Percentiles rank a stretch among this genome's conserved stretches.
These are phyloP conservation scores for Scaptomyza polygonia DNA, from an alignment of 2,888 invertebrate species.

Conservation along the genomic window DNA sequence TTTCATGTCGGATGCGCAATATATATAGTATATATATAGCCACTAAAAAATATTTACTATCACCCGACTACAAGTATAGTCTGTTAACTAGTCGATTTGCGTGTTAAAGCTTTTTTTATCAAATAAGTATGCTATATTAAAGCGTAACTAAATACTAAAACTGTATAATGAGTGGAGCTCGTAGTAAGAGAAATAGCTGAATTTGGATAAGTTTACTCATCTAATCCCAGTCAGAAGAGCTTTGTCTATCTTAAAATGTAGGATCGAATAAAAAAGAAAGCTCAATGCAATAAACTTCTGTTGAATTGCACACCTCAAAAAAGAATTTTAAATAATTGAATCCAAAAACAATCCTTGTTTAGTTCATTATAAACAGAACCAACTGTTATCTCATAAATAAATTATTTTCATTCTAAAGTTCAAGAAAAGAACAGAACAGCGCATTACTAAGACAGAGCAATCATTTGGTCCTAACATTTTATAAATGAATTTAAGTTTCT, in stretches of 20 bases:
- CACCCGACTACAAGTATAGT: constrained; percentile 20
- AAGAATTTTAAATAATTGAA: too few species aligned
- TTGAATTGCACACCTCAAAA: too few species aligned
- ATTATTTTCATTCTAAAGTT: too few species aligned
- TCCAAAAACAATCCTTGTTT: too few species aligned
- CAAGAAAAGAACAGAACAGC: too few species aligned
- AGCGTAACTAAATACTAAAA: background rate
- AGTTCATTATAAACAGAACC: too few species aligned
- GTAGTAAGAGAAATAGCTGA: background rate
- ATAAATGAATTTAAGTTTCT: too few species aligned
- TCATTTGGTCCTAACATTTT: too few species aligned
- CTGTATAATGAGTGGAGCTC: background rate
- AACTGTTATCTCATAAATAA: too few species aligned
- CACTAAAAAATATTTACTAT: background rate
- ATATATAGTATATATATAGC: too few species aligned
- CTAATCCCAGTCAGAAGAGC: background rate
- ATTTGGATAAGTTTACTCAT: background rate
- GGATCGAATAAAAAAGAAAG: too few species aligned
- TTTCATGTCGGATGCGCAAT: constrained; percentile 50
- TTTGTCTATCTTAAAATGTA: background rate
- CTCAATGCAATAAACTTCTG: background rate
- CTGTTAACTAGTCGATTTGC: constrained; percentile 19
- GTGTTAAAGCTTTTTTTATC: constrained; percentile 5
- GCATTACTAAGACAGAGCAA: too few species aligned
- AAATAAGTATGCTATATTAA: constrained; percentile 50